Evolutionary conservation across 2,113 vertebrate species (phyloP).

Genomic region (Sapayoa aenigma): DNA sequence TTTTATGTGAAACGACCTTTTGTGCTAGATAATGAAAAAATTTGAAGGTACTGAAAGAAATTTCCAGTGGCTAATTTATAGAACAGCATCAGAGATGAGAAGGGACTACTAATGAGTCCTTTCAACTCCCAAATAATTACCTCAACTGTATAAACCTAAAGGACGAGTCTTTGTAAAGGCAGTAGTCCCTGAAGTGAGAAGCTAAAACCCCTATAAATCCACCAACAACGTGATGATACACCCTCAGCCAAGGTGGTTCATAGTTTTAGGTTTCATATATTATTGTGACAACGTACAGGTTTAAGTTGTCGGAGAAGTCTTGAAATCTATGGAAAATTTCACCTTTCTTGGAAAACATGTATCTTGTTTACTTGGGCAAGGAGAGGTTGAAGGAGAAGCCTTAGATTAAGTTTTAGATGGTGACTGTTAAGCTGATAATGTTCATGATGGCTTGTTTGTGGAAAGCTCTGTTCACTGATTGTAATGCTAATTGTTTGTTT

Average conservation of each 20-base stretch:
- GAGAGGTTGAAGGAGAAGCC: no score
- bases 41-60: neutral
- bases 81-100: neutral
- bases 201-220: neutral
- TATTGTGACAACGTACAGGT: neutral
- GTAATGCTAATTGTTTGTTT: no score
- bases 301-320: no score
- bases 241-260: neutral
- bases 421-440: no score
- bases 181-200: neutral
- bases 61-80: neutral
- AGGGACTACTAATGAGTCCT: neutral
- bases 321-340: no score
- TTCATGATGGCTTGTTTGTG: no score
- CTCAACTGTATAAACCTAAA: neutral
- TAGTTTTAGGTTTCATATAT: neutral
- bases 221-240: neutral
- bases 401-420: no score
- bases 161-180: neutral
- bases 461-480: no score
- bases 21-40: neutral
- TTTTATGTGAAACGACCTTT: constrained; percentile 1
- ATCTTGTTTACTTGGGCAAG: no score
- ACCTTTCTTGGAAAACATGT: no score
- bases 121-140: neutral